Conservation (phyloP, 1,140 invertebrate genomes). For the Pseudomyrmex pallidus region DNA sequence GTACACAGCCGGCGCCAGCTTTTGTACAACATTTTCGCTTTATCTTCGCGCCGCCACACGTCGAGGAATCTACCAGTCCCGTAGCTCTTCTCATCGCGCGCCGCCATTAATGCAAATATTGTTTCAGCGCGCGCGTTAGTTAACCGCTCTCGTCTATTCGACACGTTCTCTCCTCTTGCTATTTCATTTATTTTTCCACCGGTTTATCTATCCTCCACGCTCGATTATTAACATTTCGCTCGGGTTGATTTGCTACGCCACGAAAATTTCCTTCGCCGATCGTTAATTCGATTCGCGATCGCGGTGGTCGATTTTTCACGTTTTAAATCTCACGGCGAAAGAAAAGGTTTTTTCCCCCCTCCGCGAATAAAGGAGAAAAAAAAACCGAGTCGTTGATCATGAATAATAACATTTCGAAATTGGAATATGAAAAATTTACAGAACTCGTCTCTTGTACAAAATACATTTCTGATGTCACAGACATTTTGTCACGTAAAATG, state of each 20-base stretch:
- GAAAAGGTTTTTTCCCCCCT: neutral
- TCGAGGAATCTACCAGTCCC: neutral
- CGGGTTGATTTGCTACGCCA: neutral
- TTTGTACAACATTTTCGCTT: conserved; percentile 71
- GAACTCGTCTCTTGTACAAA: conserved; percentile 19
- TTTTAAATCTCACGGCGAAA: neutral
- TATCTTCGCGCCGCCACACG: conserved; percentile 62
- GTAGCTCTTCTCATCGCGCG: conserved; percentile 48
- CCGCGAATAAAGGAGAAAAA: neutral
- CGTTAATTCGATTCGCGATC: neutral
- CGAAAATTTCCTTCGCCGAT: neutral
- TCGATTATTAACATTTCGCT: conserved; percentile 44
- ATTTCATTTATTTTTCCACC: conserved; percentile 43
- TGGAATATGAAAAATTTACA: conserved; percentile 4
- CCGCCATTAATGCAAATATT: conserved; percentile 60
- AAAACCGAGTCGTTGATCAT: neutral
- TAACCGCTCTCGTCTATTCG: conserved; percentile 40
- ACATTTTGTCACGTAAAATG: conserved; percentile 15
- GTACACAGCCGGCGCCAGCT: conserved; percentile 53
- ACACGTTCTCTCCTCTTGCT: conserved; percentile 18
- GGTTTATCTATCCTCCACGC: conserved; percentile 6
- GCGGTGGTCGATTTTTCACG: neutral
- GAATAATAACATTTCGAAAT: conserved; percentile 1
- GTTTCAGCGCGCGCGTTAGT: conserved; percentile 55
- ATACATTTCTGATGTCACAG: conserved; percentile 3